These are phyloP conservation scores for Eristalis tenax DNA, from an alignment of 2,888 invertebrate species.

Conservation along the genomic window DNA sequence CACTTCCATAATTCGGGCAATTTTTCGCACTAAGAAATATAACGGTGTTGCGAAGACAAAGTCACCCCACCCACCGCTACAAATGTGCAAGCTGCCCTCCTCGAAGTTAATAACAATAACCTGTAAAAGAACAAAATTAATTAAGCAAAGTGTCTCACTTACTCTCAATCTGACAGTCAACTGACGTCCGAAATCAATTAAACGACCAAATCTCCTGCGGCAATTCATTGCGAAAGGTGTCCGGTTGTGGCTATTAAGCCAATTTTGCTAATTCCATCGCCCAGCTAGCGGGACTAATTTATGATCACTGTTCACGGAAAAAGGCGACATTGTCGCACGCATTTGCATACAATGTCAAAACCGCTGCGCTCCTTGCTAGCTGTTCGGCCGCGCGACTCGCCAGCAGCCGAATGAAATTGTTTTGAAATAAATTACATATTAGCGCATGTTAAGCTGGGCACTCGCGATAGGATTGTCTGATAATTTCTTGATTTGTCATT, in stretches of 20 bases:
- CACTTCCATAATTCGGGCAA: no score
- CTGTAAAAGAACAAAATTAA: constrained; percentile 1
- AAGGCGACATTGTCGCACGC: constrained; percentile 42
- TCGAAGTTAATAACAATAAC: no score
- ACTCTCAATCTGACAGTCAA: neutral
- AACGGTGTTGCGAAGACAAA: no score
- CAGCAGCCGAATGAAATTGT: constrained; percentile 48
- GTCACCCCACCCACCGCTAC: no score
- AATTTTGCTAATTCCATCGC: constrained; percentile 42
- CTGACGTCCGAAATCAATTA: constrained; percentile 29
- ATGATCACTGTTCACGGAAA: constrained; percentile 49
- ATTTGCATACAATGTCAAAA: constrained; percentile 46
- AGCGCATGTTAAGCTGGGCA: constrained; percentile 66
- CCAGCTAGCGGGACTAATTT: constrained; percentile 45
- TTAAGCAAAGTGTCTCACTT: constrained; percentile 21
- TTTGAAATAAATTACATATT: constrained; percentile 70
- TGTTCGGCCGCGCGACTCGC: neutral
- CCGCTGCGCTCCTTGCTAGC: constrained; percentile 11
- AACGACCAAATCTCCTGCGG: neutral
- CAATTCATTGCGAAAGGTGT: constrained; percentile 22
- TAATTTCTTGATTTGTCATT: constrained; percentile 64
- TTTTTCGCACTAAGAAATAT: no score
- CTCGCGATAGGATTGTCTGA: constrained; percentile 63
- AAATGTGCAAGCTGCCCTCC: no score
- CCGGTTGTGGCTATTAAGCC: constrained; percentile 35